Evolutionary conservation across 2,113 vertebrate genomes (phyloP).

Genomic region (Phasianus colchicus): DNA sequence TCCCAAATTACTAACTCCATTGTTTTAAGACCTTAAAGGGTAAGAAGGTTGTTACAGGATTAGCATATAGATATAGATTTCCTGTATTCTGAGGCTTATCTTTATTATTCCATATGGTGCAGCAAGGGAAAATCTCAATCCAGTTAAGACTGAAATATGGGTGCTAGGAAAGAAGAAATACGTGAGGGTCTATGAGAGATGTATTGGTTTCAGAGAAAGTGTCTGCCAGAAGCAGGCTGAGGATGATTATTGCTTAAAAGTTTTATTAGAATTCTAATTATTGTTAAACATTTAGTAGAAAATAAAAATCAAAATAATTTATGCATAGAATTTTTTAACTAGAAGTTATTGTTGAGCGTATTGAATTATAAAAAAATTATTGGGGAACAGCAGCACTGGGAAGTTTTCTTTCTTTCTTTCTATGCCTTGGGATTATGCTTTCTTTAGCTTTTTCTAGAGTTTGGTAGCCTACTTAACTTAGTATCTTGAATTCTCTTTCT

Average conservation of each 20-base stretch:
- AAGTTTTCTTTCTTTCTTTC: neutral
- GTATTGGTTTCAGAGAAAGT: neutral
- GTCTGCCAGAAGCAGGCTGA: neutral
- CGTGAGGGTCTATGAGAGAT: neutral
- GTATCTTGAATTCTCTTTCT: neutral
- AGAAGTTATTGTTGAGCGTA: neutral
- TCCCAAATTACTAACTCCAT: neutral
- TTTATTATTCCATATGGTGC: constrained; percentile 13
- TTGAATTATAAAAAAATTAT: neutral
- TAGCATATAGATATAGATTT: neutral
- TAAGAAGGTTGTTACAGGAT: neutral
- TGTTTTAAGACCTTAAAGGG: neutral
- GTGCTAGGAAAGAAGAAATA: neutral
- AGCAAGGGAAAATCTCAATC: neutral
- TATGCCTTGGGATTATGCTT: neutral
- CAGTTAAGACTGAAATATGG: neutral
- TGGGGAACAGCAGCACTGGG: neutral
- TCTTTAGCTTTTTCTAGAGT: neutral
- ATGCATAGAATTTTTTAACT: neutral
- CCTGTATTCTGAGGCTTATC: constrained; percentile 8
- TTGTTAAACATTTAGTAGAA: neutral
- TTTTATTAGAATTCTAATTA: neutral
- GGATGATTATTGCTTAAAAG: neutral
- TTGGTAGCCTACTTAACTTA: neutral
- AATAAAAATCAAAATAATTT: neutral